Evolutionary conservation across 2,797 vertebrate species (phyloP), one percentile per base, ranked within the genome.

Genomic region (Leptodactylus fallax): DNA sequence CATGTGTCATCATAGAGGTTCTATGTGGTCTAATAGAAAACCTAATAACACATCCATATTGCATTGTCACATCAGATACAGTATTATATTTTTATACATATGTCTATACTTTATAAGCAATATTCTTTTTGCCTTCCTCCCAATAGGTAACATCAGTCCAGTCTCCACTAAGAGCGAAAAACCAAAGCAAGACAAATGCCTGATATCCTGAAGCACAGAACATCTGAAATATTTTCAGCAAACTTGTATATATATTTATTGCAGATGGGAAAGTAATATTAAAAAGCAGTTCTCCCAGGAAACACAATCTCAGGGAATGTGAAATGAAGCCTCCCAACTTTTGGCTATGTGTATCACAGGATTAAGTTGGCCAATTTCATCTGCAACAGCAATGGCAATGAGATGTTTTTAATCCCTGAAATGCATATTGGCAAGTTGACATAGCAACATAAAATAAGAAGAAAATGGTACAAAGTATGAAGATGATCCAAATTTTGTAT

Each of bases 71-170:
- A 61, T 61, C 21, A 36, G 36, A 4, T 36, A 2, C 36, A 25
- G 13, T 6, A 69, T 36, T 45, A 17, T 17, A 45, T 7, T 23
- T 16, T n/a, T n/a, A 36, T 10, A 14, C 10, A 36, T 6, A 69
- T 27, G 16, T 1, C 1, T 71, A 17, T 17, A 71, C 23, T 10
- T n/a, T 21, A 53, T 53, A 51, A 12, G 9, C 47, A 61, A 49
- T n/a, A 17, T 76, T 69, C 9, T 45, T 49, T 61, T 84, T 71
- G 16, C 56, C 36, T 61, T 85, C 5, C 19, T 10, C n/a, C 16
- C 23, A 27, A n/a, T 58, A 88, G 87, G 82, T 63, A 88, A 80
- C 55, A 81, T 71, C 87, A 88, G 87, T 71, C 87, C 82, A 23
- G 55, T 67, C n/a, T 87, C 86, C 0, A 85, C 65, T 17, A 85